Percentiles rank a stretch among this genome's conserved stretches.
Conservation (phyloP, 1,140 invertebrate species). For the Ruditapes philippinarum region DNA sequence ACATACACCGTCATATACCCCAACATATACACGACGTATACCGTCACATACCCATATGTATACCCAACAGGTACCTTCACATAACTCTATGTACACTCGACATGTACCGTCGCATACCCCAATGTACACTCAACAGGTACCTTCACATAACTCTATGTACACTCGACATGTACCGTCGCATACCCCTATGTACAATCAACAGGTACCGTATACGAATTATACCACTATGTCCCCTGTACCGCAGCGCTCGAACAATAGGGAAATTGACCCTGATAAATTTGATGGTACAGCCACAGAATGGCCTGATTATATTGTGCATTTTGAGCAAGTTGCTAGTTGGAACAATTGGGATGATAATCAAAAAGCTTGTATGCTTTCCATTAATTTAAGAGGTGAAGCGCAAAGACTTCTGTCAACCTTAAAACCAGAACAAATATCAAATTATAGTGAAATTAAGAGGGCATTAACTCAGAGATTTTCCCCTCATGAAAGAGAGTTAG, state of each 20-base stretch:
- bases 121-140: no score
- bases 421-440: neutral
- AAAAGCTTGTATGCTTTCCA: conserved; percentile 39
- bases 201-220: no score
- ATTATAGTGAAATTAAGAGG: conserved; percentile 1
- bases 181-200: no score
- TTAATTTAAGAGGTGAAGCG: conserved; percentile 35
- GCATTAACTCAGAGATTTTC: conserved; percentile 11
- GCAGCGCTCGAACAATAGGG: neutral
- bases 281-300: conserved; percentile 48
- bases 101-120: no score
- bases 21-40: no score
- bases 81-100: no score
- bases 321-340: conserved; percentile 49
- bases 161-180: no score
- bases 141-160: no score
- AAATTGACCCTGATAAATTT: conserved; percentile 51
- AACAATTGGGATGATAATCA: conserved; percentile 31
- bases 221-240: neutral
- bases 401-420: conserved; percentile 21
- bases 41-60: no score
- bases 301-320: conserved; percentile 63
- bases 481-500: conserved; percentile 15
- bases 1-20: no score
- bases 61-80: no score